Percentiles rank a stretch among this genome's conserved stretches.
These are phyloP conservation scores for Manduca sexta DNA, from an alignment of 1,140 invertebrate species.

Conservation along the genomic window DNA sequence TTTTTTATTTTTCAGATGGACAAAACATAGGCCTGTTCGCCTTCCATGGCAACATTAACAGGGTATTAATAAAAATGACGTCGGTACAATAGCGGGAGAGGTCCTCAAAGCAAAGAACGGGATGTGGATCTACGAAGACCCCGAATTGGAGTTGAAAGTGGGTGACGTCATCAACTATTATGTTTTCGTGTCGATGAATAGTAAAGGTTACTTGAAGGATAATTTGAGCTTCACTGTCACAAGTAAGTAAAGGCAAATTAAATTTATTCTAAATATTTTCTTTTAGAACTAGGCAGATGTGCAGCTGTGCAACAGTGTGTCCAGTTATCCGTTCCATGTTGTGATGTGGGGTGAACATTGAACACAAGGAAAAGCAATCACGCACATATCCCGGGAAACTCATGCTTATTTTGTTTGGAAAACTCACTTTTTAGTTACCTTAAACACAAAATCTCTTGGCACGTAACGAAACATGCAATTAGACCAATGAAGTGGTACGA, in stretches of 20 bases:
- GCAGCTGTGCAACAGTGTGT: too few species aligned
- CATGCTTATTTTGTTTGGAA: too few species aligned
- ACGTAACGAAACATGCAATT: too few species aligned
- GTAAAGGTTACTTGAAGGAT: slow-evolving; percentile 29
- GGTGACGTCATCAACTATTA: slow-evolving; percentile 66
- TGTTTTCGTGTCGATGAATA: slow-evolving; percentile 43
- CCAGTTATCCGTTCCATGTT: too few species aligned
- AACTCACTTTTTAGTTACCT: too few species aligned
- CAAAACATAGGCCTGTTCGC: slow-evolving; percentile 40
- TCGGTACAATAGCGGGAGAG: slow-evolving; percentile 34
- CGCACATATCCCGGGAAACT: too few species aligned
- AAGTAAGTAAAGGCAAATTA: slow-evolving; percentile 22
- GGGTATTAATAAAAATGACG: slow-evolving; percentile 20
- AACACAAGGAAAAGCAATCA: too few species aligned
- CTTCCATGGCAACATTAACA: slow-evolving; percentile 55
- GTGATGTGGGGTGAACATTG: too few species aligned
- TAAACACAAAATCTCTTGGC: too few species aligned
- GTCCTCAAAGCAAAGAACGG: slow-evolving; percentile 26
- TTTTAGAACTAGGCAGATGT: too few species aligned
- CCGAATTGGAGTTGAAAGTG: slow-evolving; percentile 27
- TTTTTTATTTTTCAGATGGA: slow-evolving; percentile 32
- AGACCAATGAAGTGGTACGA: too few species aligned
- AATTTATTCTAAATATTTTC: too few species aligned
- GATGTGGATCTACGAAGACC: slow-evolving; percentile 46
- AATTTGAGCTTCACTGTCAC: slow-evolving; percentile 22